Evolutionary conservation across 2,797 vertebrate species (phyloP).

Genomic region (Pseudochirops cupreus): DNA sequence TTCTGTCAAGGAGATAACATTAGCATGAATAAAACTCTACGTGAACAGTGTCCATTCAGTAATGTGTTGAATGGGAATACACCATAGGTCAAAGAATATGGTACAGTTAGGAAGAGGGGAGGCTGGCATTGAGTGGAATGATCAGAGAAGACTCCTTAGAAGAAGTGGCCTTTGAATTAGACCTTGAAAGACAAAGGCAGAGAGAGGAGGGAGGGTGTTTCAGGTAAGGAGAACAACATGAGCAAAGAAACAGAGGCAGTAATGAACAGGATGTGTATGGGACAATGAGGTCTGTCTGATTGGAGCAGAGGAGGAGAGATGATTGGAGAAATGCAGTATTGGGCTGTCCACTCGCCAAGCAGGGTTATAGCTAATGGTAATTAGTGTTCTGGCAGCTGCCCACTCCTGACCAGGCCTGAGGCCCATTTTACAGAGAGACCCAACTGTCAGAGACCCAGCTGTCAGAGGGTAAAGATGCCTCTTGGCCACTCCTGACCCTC

Average conservation of each 20-base stretch:
- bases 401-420: slow-evolving; percentile 58
- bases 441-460: slow-evolving; percentile 59
- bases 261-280: background rate
- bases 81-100: background rate
- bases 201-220: background rate
- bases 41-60: background rate
- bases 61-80: background rate
- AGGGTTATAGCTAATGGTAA: slow-evolving; percentile 44
- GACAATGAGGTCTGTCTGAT: background rate
- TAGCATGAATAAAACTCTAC: background rate
- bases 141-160: background rate
- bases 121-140: background rate
- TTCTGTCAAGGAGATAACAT: background rate
- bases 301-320: background rate
- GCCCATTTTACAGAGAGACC: background rate
- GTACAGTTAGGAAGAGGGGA: background rate
- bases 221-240: background rate
- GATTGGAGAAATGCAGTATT: background rate
- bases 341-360: background rate
- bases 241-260: background rate
- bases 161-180: background rate
- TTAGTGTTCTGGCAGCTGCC: slow-evolving; percentile 57
- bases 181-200: background rate
- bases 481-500: background rate
- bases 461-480: slow-evolving; percentile 43